phyloP scores from a whole-genome alignment of 2,797 vertebrate species.

The Trematomus bernacchii region DNA sequence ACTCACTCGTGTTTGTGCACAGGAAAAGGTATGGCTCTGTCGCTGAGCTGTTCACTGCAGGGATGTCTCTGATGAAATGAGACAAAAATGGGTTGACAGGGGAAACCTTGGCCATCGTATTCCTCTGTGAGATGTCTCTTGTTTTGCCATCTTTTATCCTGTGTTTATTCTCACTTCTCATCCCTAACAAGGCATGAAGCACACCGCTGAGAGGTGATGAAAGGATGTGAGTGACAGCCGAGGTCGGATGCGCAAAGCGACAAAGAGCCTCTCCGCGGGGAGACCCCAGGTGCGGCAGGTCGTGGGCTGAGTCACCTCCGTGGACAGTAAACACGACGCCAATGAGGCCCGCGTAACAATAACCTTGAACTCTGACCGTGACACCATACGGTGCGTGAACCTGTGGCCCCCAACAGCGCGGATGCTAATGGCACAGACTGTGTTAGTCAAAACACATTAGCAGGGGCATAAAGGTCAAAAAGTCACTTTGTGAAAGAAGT shows the following conservation, averaged over 20 bases:
- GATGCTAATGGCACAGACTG: constrained; percentile 77
- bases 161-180: constrained; percentile 43
- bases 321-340: constrained; percentile 67
- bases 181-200: constrained; percentile 47
- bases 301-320: constrained; percentile 48
- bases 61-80: constrained; percentile 18
- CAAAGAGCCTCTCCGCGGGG: constrained; percentile 5
- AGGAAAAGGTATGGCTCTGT: constrained; percentile 25
- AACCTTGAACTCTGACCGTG: constrained; percentile 71
- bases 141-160: constrained; percentile 36
- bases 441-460: constrained; percentile 75
- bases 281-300: constrained; percentile 65
- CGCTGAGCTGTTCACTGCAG: constrained; percentile 20
- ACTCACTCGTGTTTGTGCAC: constrained; percentile 49
- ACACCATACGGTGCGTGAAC: constrained; percentile 60
- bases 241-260: constrained; percentile 23
- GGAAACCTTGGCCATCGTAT: constrained; percentile 2
- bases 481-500: constrained; percentile 53
- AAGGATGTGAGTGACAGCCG: constrained; percentile 58
- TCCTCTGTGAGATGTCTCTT: constrained; percentile 32
- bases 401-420: constrained; percentile 49
- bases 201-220: constrained; percentile 29
- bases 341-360: constrained; percentile 56
- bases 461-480: constrained; percentile 55
- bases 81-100: constrained; percentile 28